These are phyloP conservation scores for Pogona vitticeps DNA, from an alignment of 2,113 vertebrate species.

Conservation along the genomic window DNA sequence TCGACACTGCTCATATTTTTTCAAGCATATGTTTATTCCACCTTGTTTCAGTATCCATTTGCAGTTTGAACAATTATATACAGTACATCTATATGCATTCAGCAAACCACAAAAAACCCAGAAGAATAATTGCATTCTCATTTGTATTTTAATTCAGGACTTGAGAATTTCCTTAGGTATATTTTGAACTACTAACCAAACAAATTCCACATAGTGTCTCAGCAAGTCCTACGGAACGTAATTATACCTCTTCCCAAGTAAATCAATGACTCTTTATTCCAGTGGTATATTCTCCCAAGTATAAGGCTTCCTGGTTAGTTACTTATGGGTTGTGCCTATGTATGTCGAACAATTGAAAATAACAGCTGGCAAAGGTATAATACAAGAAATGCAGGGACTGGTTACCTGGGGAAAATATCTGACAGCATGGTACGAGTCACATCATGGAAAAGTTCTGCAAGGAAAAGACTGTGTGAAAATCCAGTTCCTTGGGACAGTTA, in stretches of 20 bases:
- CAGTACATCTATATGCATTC: too few species aligned
- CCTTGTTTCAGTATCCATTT: too few species aligned
- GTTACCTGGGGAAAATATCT: conserved; percentile 50
- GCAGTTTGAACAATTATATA: too few species aligned
- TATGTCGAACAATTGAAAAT: conserved; percentile 45
- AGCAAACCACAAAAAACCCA: background rate
- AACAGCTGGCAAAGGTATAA: conserved; percentile 35
- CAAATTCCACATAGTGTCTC: background rate
- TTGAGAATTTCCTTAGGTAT: background rate
- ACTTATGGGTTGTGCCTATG: conserved; percentile 10
- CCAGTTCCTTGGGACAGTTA: conserved; percentile 57
- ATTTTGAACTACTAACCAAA: background rate
- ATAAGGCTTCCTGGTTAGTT: background rate
- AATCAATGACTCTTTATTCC: too few species aligned
- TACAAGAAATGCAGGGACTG: conserved; percentile 65
- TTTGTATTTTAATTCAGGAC: background rate
- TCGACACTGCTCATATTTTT: too few species aligned
- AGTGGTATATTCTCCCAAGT: background rate
- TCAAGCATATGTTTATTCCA: too few species aligned
- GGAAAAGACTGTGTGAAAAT: conserved; percentile 39
- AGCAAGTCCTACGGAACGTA: too few species aligned
- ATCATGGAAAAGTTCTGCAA: conserved; percentile 55
- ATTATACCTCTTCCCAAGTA: too few species aligned
- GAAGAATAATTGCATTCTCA: background rate
- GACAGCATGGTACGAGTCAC: conserved; percentile 55